Evolutionary conservation across 2,797 vertebrate genomes (phyloP).

Genomic region (Okamejei kenojei): DNA sequence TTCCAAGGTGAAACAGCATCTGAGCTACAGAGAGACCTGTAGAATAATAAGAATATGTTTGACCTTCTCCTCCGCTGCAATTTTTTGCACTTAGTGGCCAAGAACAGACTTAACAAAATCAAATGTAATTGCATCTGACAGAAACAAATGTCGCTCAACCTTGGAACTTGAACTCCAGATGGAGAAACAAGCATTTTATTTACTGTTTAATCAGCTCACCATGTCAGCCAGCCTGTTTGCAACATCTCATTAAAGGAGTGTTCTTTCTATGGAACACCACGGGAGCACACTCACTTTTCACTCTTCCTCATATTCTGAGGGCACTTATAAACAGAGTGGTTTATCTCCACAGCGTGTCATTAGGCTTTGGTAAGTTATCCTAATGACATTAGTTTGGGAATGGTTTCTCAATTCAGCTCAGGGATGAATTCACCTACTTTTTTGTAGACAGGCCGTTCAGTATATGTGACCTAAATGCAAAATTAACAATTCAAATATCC

Average conservation of each 20-base stretch:
- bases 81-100: conserved; percentile 8
- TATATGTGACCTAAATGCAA: not conserved
- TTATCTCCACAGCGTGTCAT: not conserved
- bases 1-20: not conserved
- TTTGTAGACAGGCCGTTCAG: not conserved
- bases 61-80: not conserved
- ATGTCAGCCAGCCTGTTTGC: not conserved
- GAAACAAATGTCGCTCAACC: conserved; percentile 10
- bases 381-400: not conserved
- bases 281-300: not conserved
- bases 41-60: not conserved
- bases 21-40: not conserved
- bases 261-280: not conserved
- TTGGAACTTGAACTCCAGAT: conserved; percentile 6
- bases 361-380: not conserved
- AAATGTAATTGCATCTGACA: not conserved
- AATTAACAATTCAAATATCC: not conserved
- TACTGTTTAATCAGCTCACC: conserved; percentile 16
- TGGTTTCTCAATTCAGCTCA: not conserved
- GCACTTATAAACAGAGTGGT: not conserved
- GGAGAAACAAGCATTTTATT: conserved; percentile 27
- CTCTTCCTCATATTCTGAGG: not conserved
- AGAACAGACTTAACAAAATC: conserved; percentile 15
- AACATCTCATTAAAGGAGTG: not conserved
- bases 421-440: not conserved